Evolutionary conservation across 2,888 invertebrate species (phyloP).

Genomic region (Ethmia dodecea): DNA sequence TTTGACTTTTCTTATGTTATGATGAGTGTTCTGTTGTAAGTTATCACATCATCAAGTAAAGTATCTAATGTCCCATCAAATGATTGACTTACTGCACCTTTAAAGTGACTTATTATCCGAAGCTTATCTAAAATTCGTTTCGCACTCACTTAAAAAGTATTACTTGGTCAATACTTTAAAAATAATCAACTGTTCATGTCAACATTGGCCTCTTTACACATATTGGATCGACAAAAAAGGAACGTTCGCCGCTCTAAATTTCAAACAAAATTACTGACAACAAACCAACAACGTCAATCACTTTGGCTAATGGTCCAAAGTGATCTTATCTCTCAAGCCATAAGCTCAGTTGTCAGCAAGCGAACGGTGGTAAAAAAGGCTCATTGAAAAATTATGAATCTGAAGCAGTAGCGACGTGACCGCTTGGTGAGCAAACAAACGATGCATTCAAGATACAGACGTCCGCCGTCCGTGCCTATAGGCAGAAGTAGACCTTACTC

Average conservation of each 20-base stretch:
- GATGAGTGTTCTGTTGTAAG: too few relatives aligned
- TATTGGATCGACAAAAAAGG: constrained; percentile 38
- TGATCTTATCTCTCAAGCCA: constrained; percentile 60
- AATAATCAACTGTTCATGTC: constrained; percentile 44
- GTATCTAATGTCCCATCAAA: too few relatives aligned
- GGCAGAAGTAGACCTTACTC: too few relatives aligned
- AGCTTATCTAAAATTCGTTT: constrained; percentile 9
- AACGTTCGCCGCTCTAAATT: constrained; percentile 53
- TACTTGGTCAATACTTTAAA: constrained; percentile 24
- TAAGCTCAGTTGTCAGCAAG: constrained; percentile 69
- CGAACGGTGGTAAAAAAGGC: constrained; percentile 37
- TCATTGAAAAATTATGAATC: constrained; percentile 61
- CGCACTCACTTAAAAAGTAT: constrained; percentile 9
- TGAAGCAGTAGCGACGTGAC: constrained; percentile 47
- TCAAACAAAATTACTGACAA: constrained; percentile 75
- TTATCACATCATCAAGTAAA: too few relatives aligned
- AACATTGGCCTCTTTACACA: constrained; percentile 45
- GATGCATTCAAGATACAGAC: constrained; percentile 44
- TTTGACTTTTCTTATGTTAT: too few relatives aligned
- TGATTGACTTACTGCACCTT: too few relatives aligned
- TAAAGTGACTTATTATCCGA: too few relatives aligned
- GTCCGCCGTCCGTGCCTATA: too few relatives aligned
- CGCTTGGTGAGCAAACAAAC: constrained; percentile 47
- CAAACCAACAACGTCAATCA: constrained; percentile 73
- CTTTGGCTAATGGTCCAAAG: constrained; percentile 67